These are phyloP conservation scores for Cheilosia grossa DNA, from an alignment of 2,888 invertebrate species.

Conservation along the genomic window DNA sequence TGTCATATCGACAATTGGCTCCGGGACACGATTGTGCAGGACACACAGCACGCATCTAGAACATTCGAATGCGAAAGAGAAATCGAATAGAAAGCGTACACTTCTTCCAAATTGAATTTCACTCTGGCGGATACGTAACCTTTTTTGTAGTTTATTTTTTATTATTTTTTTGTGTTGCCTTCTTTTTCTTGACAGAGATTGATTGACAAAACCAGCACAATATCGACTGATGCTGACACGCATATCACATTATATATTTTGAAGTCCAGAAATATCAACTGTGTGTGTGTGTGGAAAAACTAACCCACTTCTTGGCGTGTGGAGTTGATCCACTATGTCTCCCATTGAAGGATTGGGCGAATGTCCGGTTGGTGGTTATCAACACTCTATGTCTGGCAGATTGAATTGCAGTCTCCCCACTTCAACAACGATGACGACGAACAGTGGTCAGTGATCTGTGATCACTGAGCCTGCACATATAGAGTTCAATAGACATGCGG, in stretches of 20 bases:
- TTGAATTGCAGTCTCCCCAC: conserved; percentile 19
- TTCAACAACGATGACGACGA: conserved; percentile 40
- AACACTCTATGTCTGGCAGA: conserved; percentile 35
- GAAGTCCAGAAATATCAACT: conserved; percentile 28
- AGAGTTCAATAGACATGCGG: conserved; percentile 48
- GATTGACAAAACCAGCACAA: conserved; percentile 58
- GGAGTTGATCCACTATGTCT: conserved; percentile 9
- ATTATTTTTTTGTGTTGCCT: background rate
- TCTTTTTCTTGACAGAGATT: conserved; percentile 5
- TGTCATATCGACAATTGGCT: conserved; percentile 54
- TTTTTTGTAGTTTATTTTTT: conserved; percentile 31
- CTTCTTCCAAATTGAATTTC: conserved; percentile 20
- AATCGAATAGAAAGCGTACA: conserved; percentile 34
- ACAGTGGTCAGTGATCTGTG: background rate
- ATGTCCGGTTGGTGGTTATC: conserved; percentile 58
- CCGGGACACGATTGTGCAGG: conserved; percentile 48
- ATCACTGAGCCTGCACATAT: conserved; percentile 10
- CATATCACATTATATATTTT: background rate
- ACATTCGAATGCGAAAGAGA: conserved; percentile 62
- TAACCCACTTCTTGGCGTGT: conserved; percentile 26
- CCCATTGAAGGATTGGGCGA: conserved; percentile 42
- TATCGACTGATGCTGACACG: conserved; percentile 33
- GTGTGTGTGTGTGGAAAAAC: conserved; percentile 15
- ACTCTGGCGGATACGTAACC: conserved; percentile 67
- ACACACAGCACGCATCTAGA: conserved; percentile 44